Base-by-base conservation (phyloP, 2,113 vertebrate species). In the Sialia sialis region DNA sequence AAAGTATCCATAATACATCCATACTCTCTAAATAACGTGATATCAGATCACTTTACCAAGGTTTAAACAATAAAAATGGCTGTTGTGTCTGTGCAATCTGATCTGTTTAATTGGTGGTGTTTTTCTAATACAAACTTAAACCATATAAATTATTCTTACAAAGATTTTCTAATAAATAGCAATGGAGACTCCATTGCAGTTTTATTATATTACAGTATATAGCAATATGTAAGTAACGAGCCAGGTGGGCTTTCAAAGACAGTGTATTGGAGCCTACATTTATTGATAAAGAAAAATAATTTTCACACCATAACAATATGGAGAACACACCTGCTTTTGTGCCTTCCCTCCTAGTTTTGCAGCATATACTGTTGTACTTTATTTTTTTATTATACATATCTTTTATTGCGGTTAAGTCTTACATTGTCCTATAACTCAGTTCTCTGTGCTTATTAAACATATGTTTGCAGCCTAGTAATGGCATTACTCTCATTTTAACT, bases 371-470 rank as follows among this genome's bases (percentile, higher is more conserved):
- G 26, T 60, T 80, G 36, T 13, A 46, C 20, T 78, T 87, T 2
- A 23, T 49, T 21, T 38, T 29, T 67, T 48, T 3, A 2, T 25
- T 23, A n/a, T 44, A 8, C 7, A 1, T 27, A 13, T 27, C 7
- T 79, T 36, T 44, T 30, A 11, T 54, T 92, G 32, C 13, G 62
- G 4, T 73, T 27, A n/a, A 59, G 13, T 59, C 2, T 60, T 52
- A 9, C 3, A 17, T 17, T 90, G 15, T 76, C 39, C 22, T 17
- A 23, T 74, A 34, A 54, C 60, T 82, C 32, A 16, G 17, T 15
- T 75, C 20, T 6, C 25, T 2, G 5, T 86, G 34, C 26, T 84
- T 38, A 6, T 21, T 80, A 20, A 77, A 36, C 0, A 0, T 41
- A 3, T 12, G 10, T 17, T 36, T 52, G 2, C 51, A 73, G 58